Evolutionary conservation across 2,888 invertebrate genomes (phyloP).

Genomic region (Serripes groenlandicus): DNA sequence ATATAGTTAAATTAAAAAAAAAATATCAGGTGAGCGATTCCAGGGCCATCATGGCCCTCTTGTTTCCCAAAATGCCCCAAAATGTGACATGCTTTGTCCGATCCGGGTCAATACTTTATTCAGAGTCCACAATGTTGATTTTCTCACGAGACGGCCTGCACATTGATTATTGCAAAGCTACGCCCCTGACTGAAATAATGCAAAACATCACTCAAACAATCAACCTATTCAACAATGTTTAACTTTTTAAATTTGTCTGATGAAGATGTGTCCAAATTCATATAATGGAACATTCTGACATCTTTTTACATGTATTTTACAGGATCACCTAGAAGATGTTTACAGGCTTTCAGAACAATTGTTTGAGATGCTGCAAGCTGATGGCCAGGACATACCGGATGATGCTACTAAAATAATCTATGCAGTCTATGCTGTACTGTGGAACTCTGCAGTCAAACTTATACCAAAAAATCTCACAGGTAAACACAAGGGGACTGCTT

Average conservation of each 20-base stretch:
- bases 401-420: background rate
- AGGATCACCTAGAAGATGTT: conserved; percentile 6
- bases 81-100: too few relatives aligned
- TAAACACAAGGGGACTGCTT: too few relatives aligned
- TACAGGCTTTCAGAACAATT: background rate
- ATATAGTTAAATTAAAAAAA: too few relatives aligned
- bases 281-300: background rate
- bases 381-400: background rate
- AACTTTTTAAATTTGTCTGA: background rate
- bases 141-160: too few relatives aligned
- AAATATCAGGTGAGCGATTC: too few relatives aligned
- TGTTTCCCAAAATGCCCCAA: too few relatives aligned
- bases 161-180: too few relatives aligned
- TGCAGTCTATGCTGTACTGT: background rate
- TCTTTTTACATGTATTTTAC: conserved; percentile 39
- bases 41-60: too few relatives aligned
- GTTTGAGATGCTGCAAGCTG: background rate
- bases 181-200: background rate
- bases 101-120: too few relatives aligned
- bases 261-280: background rate
- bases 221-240: background rate
- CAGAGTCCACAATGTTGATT: too few relatives aligned
- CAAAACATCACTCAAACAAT: background rate
- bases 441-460: conserved; percentile 3
- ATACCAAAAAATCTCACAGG: background rate